Percentiles rank a stretch among this genome's conserved stretches.
These are phyloP conservation scores for Danaus plexippus DNA, from an alignment of 1,140 invertebrate species.

Conservation along the genomic window DNA sequence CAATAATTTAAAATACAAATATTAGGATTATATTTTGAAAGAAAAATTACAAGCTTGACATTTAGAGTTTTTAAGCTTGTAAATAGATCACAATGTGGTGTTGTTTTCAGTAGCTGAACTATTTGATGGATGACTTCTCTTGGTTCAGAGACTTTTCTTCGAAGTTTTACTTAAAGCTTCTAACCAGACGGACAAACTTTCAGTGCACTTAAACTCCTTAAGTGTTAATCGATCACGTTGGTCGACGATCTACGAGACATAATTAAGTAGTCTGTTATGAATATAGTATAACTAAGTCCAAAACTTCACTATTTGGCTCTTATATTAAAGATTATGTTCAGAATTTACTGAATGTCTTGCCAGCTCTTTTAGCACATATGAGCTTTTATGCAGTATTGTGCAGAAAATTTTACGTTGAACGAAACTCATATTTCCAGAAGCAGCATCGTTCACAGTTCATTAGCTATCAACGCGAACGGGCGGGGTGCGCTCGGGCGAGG, in stretches of 20 bases:
- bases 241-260: constrained; percentile 40
- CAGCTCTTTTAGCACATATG: constrained; percentile 22
- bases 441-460: constrained; percentile 42
- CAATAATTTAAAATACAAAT: no score
- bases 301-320: constrained; percentile 2
- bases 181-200: constrained; percentile 47
- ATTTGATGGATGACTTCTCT: constrained; percentile 54
- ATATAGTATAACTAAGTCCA: constrained; percentile 7
- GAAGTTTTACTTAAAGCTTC: constrained; percentile 47
- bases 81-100: constrained; percentile 17
- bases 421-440: constrained; percentile 34
- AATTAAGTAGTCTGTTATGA: constrained; percentile 22
- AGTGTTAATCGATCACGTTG: constrained; percentile 55
- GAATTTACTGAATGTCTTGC: constrained; percentile 24
- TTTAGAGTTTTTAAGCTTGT: no score
- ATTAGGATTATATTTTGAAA: no score
- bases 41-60: no score
- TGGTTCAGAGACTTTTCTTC: constrained; percentile 35
- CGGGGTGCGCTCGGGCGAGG: constrained; percentile 1
- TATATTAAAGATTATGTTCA: constrained; percentile 17
- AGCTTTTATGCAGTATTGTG: constrained; percentile 17
- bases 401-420: constrained; percentile 28
- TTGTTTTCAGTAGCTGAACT: constrained; percentile 40
- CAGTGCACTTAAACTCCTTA: constrained; percentile 42
- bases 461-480: constrained; percentile 29